Evolutionary conservation across 1,140 invertebrate species (phyloP), one percentile per base, ranked within the genome.

Genomic region (Scaptomyza pallida): DNA sequence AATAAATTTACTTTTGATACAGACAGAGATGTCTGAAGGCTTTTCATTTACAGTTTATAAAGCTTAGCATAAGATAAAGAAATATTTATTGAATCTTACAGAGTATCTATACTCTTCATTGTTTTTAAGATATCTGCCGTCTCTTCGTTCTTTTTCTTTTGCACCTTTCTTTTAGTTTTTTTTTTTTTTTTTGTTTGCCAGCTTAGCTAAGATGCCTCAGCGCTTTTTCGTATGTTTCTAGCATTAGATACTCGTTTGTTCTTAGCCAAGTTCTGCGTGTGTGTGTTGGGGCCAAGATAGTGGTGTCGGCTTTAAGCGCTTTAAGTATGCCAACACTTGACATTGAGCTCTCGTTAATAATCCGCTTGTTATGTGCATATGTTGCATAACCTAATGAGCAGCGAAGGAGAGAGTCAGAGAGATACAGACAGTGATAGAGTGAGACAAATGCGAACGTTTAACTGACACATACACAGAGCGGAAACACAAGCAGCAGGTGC

Each of bases 331-430:
- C 33, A 72, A 41, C 63, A 70, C 76, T 80, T 85, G 81, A 80
- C 81, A 85, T 68, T 85, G 81, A 64, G 61, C 41, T 50, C 45
- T 55, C 50, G 45, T 69, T 85, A 78, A 72, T 79, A 82, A 75
- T 75, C 80, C 41, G 50, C 41, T 62, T 60, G 45, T 43, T 61
- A 35, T 52, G 23, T 62, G 43, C 15, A 62, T 45, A 30, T 45
- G 45, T 79, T 85, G 80, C 80, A 80, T 85, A 85, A 85, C 75
- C 45, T 85, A 85, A 85, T 85, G 80, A 83, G 72, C 62, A 60
- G 40, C 63, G 37, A 16, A 6, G 2, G 8, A 30, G 9, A 30
- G 26, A 8, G 26, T 2, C 6, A 9, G 1, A 30, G 6, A 9
- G 6, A 30, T 30, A 9, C 8, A 30, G 26, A 30, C 26, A 30